These are phyloP conservation scores for Pocillopora damicornis DNA, from an alignment of 64 coral and sea anemone genomes.

Conservation along the genomic window DNA sequence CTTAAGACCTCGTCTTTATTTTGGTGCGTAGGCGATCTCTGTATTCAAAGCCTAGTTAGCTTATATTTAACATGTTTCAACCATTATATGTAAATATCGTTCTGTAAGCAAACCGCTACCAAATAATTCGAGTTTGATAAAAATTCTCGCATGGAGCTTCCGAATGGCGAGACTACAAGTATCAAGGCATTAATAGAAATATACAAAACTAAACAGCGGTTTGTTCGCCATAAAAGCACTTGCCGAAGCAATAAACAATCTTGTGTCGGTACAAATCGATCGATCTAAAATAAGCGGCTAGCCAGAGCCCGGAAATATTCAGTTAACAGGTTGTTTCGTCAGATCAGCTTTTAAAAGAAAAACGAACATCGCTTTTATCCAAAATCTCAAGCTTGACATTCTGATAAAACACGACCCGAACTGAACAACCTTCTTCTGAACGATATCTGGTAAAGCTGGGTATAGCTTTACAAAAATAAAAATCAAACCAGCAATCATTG, in stretches of 20 bases:
- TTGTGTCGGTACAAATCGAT: not conserved
- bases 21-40: not conserved
- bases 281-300: not conserved
- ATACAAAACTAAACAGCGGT: not conserved
- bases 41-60: not conserved
- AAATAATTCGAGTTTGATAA: constrained; percentile 5
- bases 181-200: not conserved
- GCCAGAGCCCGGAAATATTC: constrained; percentile 14
- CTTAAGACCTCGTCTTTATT: not conserved
- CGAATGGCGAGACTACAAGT: not conserved
- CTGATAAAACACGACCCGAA: no score
- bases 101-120: constrained; percentile 17
- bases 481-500: not conserved
- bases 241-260: not conserved
- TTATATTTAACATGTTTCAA: not conserved
- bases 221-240: not conserved
- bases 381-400: not conserved
- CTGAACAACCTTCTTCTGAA: not conserved
- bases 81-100: constrained; percentile 25
- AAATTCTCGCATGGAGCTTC: constrained; percentile 2
- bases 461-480: constrained; percentile 2
- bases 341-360: not conserved
- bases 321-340: constrained; percentile 1
- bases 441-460: not conserved
- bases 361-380: not conserved